Evolutionary conservation across 2,888 invertebrate species (phyloP), one percentile per base, ranked within the genome.

Genomic region (Troides helena): DNA sequence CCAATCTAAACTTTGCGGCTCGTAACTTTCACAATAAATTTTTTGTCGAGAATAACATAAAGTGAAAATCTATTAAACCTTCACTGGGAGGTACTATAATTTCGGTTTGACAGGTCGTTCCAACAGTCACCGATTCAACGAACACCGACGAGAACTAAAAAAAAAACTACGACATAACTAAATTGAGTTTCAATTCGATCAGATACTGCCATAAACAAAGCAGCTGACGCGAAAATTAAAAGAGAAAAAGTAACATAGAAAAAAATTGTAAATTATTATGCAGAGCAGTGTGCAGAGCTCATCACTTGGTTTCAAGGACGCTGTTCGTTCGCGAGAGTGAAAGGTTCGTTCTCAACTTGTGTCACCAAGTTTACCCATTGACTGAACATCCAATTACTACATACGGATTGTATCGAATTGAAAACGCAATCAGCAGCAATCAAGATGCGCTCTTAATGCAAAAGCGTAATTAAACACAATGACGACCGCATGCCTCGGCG

Each of bases 271-370:
- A 30, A 30, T 30, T 30, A 30, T 3, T 30, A 30, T 67, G 67
- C 62, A 69, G 63, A 50, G 66, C 30, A 67, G 46, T 63, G 68
- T 58, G 62, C 65, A 68, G 68, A 68, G 67, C 53, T 66, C 67
- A 65, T 43, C 67, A 71, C 64, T 59, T 72, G 75, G 74, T 72
- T 75, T 72, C 73, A 71, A 73, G 73, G 59, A 69, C 62, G 64
- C 74, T 72, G 74, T 75, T 73, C 74, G 75, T 72, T 74, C 72
- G 74, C 63, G 72, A 65, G 71, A 68, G 67, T 74, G 72, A 73
- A 74, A 56, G 53, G 65, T 68, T 62, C 67, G 66, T 62, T 67
- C 65, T 59, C 57, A 65, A 68, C 62, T 67, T 67, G 53, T 60
- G 59, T 59, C 63, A 53, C 64, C 46, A 69, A 65, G 56, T 69